A percentile compares a stretch with the other conserved stretches of the same genome.
Evolutionary conservation across 37 sponge, comb jelly and placozoan species (phyloP).

Genomic region (Beroe forskalii): DNA sequence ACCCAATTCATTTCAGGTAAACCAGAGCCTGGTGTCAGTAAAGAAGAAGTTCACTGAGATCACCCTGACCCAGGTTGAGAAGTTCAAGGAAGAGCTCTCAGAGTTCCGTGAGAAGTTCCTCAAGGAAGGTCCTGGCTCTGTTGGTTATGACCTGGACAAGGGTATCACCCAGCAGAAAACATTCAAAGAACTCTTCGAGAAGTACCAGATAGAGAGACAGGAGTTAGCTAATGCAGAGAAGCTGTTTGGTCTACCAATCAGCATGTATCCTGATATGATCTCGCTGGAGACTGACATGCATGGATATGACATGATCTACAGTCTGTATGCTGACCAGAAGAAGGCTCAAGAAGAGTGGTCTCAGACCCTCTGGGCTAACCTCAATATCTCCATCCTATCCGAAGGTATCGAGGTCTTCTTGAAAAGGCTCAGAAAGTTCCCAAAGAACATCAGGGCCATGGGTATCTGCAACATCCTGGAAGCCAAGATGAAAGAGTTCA

Average conservation of each 20-base stretch:
- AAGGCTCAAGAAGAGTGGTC: slow-evolving; percentile 96
- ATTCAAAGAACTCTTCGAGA: slow-evolving; percentile 74
- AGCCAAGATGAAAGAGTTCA: slow-evolving; percentile 94
- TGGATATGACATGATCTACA: slow-evolving; percentile 76
- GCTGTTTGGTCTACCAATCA: slow-evolving; percentile 94
- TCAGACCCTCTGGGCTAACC: slow-evolving; percentile 92
- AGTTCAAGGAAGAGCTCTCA: slow-evolving; percentile 72
- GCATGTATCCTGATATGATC: slow-evolving; percentile 81
- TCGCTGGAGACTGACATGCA: slow-evolving; percentile 86
- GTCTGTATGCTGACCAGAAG: slow-evolving; percentile 87
- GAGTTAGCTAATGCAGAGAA: slow-evolving; percentile 97
- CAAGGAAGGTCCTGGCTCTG: slow-evolving; percentile 83
- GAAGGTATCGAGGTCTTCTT: slow-evolving; percentile 95
- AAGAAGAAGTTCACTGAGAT: slow-evolving; percentile 98
- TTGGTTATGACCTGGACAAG: slow-evolving; percentile 89
- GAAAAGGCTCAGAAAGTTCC: slow-evolving; percentile 78
- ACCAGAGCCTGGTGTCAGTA: slow-evolving; percentile 84
- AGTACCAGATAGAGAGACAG: slow-evolving; percentile 77
- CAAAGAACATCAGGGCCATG: slow-evolving; percentile 91
- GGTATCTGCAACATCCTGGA: slow-evolving; percentile 88
- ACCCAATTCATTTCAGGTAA: slow-evolving; percentile 65
- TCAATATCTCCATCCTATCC: slow-evolving; percentile 84
- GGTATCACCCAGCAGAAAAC: slow-evolving; percentile 80
- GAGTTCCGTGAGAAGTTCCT: slow-evolving; percentile 80
- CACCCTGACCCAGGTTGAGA: slow-evolving; percentile 82